Base-by-base conservation (phyloP, 2,797 vertebrate species). In the Trachops cirrhosus region DNA sequence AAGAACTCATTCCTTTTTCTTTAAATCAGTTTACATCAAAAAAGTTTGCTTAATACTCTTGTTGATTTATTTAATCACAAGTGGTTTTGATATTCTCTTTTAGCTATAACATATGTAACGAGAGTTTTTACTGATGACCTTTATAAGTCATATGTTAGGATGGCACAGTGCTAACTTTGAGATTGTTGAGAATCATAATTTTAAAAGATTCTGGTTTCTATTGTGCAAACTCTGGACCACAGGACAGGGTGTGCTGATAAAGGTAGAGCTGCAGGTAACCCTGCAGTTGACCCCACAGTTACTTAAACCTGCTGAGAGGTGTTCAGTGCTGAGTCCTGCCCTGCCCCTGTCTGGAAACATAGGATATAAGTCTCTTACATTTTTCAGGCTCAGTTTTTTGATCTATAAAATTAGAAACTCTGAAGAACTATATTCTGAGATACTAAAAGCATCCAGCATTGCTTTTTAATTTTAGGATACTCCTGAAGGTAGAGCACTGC, bases 1-100 rank as follows among this genome's bases (percentile, higher is more conserved):
- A 90, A 50, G 57, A 88, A 86, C n/a, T 46, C 75, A 67, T 91
- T 95, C 29, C 29, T 54, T 95, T 95, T 88, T 85, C n/a, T 83
- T 73, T 64, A 82, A 79, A 78, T 52, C 5, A 62, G 6, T 94
- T 95, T 89, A 82, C 68, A 88, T 89, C 5, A 70, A 62, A 90
- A 94, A 93, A 73, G 64, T 89, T 75, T 78, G 46, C 57, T 79
- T 93, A 93, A 29, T 82, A 77, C 21, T 91, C 94, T 46, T 67
- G n/a, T 96, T 80, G 32, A 32, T 86, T 87, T 83, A 91, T 87
- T 92, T 92, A 57, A 70, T 79, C 84, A 57, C 21, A 39, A 12
- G 10, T 75, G 44, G 7, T 67, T 95, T 79, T 92, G 82, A 79
- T 86, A 62, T 11, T 87, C 54, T 88, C 68, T 54, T 46, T 75